Evolutionary conservation across 2,888 invertebrate genomes (phyloP).

Genomic region (Leuctra nigra): DNA sequence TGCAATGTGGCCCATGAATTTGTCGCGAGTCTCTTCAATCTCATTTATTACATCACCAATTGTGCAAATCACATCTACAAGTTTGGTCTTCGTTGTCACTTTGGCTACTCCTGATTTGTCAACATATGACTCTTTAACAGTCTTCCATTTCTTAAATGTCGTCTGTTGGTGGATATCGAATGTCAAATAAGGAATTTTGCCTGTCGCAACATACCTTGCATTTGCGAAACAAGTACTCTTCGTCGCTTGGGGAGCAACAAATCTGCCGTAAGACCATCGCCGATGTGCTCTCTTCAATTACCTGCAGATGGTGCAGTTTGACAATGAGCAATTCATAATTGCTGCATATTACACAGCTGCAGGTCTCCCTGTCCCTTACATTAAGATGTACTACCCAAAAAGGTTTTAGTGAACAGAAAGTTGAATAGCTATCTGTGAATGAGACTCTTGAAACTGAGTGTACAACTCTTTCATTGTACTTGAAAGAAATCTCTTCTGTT

Average conservation of each 20-base stretch:
- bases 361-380: constrained; percentile 27
- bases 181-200: too few species aligned
- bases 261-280: constrained; percentile 20
- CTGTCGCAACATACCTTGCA: constrained; percentile 13
- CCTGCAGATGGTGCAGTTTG: constrained; percentile 17
- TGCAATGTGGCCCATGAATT: background rate
- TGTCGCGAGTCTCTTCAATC: background rate
- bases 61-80: background rate
- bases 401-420: constrained; percentile 26
- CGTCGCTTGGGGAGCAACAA: constrained; percentile 23
- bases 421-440: constrained; percentile 27
- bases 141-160: too few species aligned
- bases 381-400: constrained; percentile 28
- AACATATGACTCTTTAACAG: too few species aligned
- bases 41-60: background rate
- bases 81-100: background rate
- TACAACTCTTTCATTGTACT: too few species aligned
- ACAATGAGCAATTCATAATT: constrained; percentile 26
- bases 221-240: constrained; percentile 5
- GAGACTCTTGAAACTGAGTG: too few species aligned
- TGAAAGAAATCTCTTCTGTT: too few species aligned
- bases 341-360: constrained; percentile 24
- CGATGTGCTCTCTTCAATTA: constrained; percentile 19
- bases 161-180: too few species aligned
- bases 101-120: background rate